phyloP scores from a whole-genome alignment of 2,113 vertebrate species.

The Himantopus leucocephalus region DNA sequence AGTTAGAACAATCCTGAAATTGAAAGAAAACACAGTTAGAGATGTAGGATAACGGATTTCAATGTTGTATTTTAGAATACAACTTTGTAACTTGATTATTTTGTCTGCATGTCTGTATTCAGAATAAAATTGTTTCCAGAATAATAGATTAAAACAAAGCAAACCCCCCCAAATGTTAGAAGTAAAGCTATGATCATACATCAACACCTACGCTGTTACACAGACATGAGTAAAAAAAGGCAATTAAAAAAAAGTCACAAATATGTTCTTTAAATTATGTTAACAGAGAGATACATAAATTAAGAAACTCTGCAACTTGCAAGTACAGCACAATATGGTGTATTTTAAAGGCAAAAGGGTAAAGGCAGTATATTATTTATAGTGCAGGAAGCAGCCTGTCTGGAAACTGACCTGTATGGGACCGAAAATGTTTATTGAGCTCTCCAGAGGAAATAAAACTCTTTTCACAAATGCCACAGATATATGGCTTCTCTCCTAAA shows the following conservation, averaged over 20 bases:
- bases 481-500: slow-evolving; percentile 87
- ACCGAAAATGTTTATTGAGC: slow-evolving; percentile 93
- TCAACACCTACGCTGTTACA: not conserved
- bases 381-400: slow-evolving; percentile 55
- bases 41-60: not conserved
- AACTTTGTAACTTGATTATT: not conserved
- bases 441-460: slow-evolving; percentile 92
- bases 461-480: slow-evolving; percentile 89
- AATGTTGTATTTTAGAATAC: not conserved
- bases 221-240: not conserved
- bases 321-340: not conserved
- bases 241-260: not conserved
- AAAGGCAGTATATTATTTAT: slow-evolving; percentile 43
- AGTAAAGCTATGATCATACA: not conserved
- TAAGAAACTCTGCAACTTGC: not conserved
- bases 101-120: not conserved
- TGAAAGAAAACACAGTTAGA: not conserved
- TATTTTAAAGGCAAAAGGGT: slow-evolving; percentile 52
- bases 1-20: not conserved
- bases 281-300: not conserved
- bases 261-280: not conserved
- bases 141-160: not conserved
- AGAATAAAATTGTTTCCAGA: not conserved
- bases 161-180: not conserved
- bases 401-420: slow-evolving; percentile 89